A percentile compares a stretch with the other conserved stretches of the same genome.
These are phyloP conservation scores for Deroplatys truncata DNA, from an alignment of 2,888 invertebrate species.

Conservation along the genomic window DNA sequence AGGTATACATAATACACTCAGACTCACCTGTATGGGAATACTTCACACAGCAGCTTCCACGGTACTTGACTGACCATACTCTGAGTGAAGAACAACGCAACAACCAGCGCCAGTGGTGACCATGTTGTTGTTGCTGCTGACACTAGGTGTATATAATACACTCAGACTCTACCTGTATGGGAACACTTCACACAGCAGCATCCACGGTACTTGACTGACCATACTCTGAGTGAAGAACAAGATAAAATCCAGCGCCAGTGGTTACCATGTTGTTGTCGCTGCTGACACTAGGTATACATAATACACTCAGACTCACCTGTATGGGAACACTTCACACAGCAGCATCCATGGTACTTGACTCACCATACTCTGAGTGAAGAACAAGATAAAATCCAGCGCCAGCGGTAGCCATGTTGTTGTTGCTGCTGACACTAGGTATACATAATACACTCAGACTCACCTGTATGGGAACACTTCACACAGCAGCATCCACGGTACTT, in stretches of 20 bases:
- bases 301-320: slow-evolving; percentile 37
- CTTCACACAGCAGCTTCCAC: too few species aligned
- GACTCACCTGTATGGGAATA: too few species aligned
- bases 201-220: slow-evolving; percentile 48
- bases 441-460: slow-evolving; percentile 13
- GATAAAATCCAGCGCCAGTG: slow-evolving; percentile 46
- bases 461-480: slow-evolving; percentile 50
- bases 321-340: slow-evolving; percentile 49
- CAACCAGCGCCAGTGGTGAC: too few species aligned
- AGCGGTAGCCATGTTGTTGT: slow-evolving; percentile 38
- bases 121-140: too few species aligned
- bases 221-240: slow-evolving; percentile 45
- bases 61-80: too few species aligned
- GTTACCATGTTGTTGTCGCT: slow-evolving; percentile 31
- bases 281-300: too few species aligned
- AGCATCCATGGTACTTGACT: slow-evolving; percentile 49
- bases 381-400: slow-evolving; percentile 45
- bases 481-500: slow-evolving; percentile 49
- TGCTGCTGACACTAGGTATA: too few species aligned
- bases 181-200: slow-evolving; percentile 51
- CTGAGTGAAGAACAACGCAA: too few species aligned
- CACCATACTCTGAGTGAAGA: slow-evolving; percentile 43
- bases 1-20: too few species aligned
- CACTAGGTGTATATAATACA: too few species aligned
- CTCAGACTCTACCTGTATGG: too few species aligned